Conservation (phyloP, 2,113 vertebrate genomes). For the Trinectes maculatus region DNA sequence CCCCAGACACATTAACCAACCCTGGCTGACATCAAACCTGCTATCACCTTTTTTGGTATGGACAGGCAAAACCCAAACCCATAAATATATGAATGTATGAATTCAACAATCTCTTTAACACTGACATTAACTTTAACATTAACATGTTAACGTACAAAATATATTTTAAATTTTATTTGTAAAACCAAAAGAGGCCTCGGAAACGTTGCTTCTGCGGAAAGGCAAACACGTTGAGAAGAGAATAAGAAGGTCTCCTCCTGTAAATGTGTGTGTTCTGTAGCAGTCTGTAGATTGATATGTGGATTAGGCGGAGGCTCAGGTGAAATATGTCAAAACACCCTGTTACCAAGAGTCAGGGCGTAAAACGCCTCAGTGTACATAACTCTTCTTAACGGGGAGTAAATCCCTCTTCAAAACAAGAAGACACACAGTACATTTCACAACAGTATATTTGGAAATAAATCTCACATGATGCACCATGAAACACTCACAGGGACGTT, state of each 20-base stretch:
- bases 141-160: no score
- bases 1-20: no score
- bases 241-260: constrained; percentile 29
- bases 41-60: no score
- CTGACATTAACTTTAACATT: no score
- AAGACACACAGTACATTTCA: constrained; percentile 79
- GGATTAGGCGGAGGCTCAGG: constrained; percentile 70
- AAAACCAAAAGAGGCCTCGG: no score
- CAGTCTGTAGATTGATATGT: constrained; percentile 75
- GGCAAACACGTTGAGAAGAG: background rate
- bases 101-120: no score
- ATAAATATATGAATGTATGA: no score
- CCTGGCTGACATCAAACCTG: no score
- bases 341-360: constrained; percentile 73
- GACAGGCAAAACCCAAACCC: no score
- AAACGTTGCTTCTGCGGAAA: no score
- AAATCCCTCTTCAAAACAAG: constrained; percentile 80
- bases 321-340: constrained; percentile 73
- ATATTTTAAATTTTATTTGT: no score
- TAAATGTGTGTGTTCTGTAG: constrained; percentile 54
- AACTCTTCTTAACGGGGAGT: constrained; percentile 83
- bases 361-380: constrained; percentile 79
- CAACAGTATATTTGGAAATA: constrained; percentile 83
- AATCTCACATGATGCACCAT: constrained; percentile 82
- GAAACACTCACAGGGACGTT: constrained; percentile 75